These are phyloP conservation scores for Bagarius yarrelli DNA, from an alignment of 2,113 vertebrate species.

Conservation along the genomic window DNA sequence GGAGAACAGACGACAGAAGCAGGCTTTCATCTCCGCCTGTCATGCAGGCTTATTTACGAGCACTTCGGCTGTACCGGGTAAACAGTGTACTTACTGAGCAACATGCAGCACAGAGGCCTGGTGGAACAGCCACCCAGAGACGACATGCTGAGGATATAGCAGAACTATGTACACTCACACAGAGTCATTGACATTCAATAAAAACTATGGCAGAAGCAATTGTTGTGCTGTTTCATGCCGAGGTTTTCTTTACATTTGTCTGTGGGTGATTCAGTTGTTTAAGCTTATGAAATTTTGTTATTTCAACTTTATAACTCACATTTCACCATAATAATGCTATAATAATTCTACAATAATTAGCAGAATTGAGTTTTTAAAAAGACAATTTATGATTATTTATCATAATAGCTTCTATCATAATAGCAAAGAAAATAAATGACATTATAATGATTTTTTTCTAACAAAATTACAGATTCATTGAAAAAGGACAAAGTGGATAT, in stretches of 20 bases:
- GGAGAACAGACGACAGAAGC: slow-evolving; percentile 53
- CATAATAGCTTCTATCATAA: neutral
- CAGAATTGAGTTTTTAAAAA: neutral
- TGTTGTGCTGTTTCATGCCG: neutral
- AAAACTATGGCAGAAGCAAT: neutral
- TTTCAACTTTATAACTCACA: too few species aligned
- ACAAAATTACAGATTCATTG: neutral
- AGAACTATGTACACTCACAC: neutral
- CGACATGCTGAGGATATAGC: neutral
- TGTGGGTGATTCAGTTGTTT: neutral
- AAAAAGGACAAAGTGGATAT: neutral
- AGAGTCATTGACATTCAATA: neutral
- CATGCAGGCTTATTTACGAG: slow-evolving; percentile 67
- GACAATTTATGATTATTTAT: neutral
- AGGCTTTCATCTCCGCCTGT: slow-evolving; percentile 72
- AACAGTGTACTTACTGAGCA: slow-evolving; percentile 46
- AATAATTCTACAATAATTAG: neutral
- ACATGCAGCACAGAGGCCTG: slow-evolving; percentile 4
- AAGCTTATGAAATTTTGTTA: neutral
- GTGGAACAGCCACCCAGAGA: neutral
- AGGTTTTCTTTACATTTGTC: neutral
- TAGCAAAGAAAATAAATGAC: neutral
- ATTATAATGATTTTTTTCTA: neutral
- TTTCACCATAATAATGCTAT: too few species aligned
- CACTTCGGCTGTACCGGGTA: slow-evolving; percentile 57